Evolutionary conservation across 2,888 invertebrate species (phyloP).

Genomic region (Andrena camellia): DNA sequence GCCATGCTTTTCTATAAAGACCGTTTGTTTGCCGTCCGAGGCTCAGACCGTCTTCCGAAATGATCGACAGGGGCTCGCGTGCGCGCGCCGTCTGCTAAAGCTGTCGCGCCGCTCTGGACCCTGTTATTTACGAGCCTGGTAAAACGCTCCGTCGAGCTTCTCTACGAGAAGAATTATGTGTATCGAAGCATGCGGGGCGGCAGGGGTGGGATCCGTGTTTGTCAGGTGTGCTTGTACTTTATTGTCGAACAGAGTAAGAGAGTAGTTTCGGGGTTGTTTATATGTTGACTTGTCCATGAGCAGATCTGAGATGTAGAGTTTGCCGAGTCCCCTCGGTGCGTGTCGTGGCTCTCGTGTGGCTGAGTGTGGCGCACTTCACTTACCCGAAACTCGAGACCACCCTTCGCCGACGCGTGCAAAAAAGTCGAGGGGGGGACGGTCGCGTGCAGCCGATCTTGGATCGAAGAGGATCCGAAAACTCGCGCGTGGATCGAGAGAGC

Average conservation of each 20-base stretch:
- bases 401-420: constrained; percentile 3
- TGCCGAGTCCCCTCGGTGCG: constrained; percentile 17
- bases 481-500: neutral
- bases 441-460: neutral
- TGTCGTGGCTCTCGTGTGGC: constrained; percentile 43
- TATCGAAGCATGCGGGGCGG: neutral
- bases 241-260: constrained; percentile 27
- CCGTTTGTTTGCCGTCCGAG: constrained; percentile 55
- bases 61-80: constrained; percentile 30
- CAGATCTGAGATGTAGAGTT: neutral
- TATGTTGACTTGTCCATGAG: neutral
- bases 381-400: constrained; percentile 72
- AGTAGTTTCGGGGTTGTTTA: neutral
- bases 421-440: neutral
- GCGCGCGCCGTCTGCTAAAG: neutral
- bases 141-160: neutral
- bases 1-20: constrained; percentile 77
- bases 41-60: constrained; percentile 69
- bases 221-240: constrained; percentile 50
- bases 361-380: constrained; percentile 70
- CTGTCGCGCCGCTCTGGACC: neutral
- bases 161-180: constrained; percentile 9
- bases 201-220: constrained; percentile 28
- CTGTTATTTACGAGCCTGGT: constrained; percentile 11
- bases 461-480: neutral